These are phyloP conservation scores for Hecatera dysodea DNA, from an alignment of 2,888 invertebrate species.

Conservation along the genomic window DNA sequence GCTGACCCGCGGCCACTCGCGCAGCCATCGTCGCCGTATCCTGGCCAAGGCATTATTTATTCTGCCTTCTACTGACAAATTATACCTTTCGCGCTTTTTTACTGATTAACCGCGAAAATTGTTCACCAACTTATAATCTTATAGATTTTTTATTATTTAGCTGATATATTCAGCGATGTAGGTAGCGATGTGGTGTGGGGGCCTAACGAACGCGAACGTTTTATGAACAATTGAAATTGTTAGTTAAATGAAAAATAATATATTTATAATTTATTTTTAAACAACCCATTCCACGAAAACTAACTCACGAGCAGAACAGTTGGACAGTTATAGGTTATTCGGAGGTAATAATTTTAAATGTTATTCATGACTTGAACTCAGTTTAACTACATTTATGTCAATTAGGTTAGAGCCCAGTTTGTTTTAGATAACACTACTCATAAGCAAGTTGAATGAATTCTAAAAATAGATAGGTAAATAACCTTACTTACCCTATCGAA, in stretches of 20 bases:
- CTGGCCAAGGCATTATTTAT: conserved; percentile 75
- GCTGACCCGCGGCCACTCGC: conserved; percentile 77
- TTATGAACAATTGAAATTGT: too few species aligned
- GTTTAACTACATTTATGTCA: conserved; percentile 62
- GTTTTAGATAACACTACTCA: conserved; percentile 62
- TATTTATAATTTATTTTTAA: background rate
- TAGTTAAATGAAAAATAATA: background rate
- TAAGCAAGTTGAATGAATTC: conserved; percentile 63
- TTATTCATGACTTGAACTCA: conserved; percentile 50
- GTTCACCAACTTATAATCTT: background rate
- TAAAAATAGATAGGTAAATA: conserved; percentile 65
- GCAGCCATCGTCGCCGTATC: conserved; percentile 67
- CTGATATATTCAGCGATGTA: background rate
- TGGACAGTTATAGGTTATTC: conserved; percentile 22
- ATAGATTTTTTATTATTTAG: conserved; percentile 1
- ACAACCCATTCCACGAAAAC: background rate
- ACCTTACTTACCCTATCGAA: conserved; percentile 50
- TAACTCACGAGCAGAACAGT: conserved; percentile 13
- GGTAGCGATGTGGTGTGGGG: too few species aligned
- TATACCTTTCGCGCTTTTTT: conserved; percentile 62
- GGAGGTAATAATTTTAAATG: conserved; percentile 40
- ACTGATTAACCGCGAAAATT: conserved; percentile 16
- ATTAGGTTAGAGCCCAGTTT: conserved; percentile 64
- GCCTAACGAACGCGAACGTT: background rate
- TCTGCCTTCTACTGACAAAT: conserved; percentile 72